Percentiles rank a stretch among this genome's conserved stretches.
phyloP scores from a whole-genome alignment of 2,888 invertebrate genomes.

The Limnephilus rhombicus region DNA sequence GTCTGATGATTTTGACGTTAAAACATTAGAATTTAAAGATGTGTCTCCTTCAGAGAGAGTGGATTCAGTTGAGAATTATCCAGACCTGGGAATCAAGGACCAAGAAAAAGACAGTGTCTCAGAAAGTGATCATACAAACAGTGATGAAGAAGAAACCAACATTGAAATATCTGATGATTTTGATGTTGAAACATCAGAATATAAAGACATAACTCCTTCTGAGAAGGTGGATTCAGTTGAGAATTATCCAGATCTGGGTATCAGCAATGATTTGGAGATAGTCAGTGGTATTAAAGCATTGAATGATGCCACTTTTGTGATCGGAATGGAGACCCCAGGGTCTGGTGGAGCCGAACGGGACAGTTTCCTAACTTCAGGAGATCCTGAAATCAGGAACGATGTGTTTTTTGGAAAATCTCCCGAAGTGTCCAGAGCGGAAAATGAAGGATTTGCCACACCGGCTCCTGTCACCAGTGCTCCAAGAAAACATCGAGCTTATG shows the following conservation, averaged over 20 bases:
- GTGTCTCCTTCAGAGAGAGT: too few relatives aligned
- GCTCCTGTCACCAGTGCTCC: constrained; percentile 35
- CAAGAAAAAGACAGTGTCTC: neutral
- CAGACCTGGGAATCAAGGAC: neutral
- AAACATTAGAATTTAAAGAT: too few relatives aligned
- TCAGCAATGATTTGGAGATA: neutral
- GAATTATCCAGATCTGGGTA: neutral
- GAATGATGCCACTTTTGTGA: neutral
- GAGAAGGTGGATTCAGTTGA: neutral
- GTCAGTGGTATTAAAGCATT: neutral
- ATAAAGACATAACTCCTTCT: too few relatives aligned
- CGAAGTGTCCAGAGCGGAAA: neutral
- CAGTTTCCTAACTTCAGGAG: neutral
- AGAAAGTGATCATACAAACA: too few relatives aligned
- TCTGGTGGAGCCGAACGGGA: neutral
- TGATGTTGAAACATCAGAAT: too few relatives aligned
- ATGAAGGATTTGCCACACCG: constrained; percentile 51
- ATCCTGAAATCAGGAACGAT: neutral
- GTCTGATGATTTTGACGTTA: too few relatives aligned
- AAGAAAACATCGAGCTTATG: constrained; percentile 33
- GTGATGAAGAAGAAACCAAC: too few relatives aligned
- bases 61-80: neutral
- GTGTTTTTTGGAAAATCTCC: neutral
- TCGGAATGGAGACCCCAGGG: neutral
- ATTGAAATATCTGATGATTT: too few relatives aligned